Conservation (phyloP, 1,140 invertebrate species). For the Drosophila neocordata region DNA sequence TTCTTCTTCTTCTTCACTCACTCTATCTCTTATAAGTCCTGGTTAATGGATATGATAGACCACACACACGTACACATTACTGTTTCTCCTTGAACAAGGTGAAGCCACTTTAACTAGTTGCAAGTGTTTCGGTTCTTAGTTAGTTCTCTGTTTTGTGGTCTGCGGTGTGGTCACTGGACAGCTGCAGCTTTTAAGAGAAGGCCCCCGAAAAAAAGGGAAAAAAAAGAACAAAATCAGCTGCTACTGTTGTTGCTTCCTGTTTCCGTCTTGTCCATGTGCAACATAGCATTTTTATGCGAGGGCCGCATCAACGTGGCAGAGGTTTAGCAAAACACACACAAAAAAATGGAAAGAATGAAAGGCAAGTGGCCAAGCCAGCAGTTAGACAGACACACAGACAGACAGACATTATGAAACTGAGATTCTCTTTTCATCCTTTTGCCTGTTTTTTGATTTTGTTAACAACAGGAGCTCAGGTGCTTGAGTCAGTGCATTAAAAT, state of each 20-base stretch:
- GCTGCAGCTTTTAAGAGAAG: constrained; percentile 50
- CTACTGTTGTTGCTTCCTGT: constrained; percentile 9
- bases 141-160: constrained; percentile 31
- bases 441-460: constrained; percentile 11
- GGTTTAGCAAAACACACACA: constrained; percentile 1
- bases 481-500: constrained; percentile 49
- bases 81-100: constrained; percentile 1
- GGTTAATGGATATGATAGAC: constrained; percentile 7
- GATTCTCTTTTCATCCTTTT: constrained; percentile 31
- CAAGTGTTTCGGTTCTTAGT: constrained; percentile 4
- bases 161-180: constrained; percentile 33
- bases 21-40: neutral
- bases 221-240: constrained; percentile 19
- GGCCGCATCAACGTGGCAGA: constrained; percentile 51
- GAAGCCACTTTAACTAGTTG: constrained; percentile 6
- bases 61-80: neutral
- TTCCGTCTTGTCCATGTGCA: constrained; percentile 34
- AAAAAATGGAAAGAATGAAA: constrained; percentile 9
- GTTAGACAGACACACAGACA: neutral
- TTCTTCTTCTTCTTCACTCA: neutral
- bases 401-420: constrained; percentile 18
- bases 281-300: constrained; percentile 56
- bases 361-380: constrained; percentile 2
- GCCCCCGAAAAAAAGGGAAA: constrained; percentile 9
- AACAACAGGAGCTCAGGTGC: constrained; percentile 7